A percentile compares a stretch with the other conserved stretches of the same genome.
phyloP scores from a whole-genome alignment of 2,888 invertebrate genomes.

The Diloba caeruleocephala region DNA sequence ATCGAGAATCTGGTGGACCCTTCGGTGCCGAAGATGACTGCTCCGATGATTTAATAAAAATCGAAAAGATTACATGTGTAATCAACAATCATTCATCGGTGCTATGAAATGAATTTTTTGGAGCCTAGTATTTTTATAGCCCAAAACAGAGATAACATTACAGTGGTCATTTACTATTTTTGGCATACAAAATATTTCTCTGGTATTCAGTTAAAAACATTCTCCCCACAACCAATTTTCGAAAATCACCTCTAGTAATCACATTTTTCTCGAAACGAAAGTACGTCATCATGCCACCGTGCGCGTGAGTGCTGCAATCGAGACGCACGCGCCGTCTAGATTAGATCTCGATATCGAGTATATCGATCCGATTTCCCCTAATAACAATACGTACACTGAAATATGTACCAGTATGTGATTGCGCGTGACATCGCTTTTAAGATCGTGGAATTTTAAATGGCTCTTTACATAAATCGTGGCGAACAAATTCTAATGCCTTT shows the following conservation, averaged over 20 bases:
- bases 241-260: slow-evolving; percentile 26
- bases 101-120: too few relatives aligned
- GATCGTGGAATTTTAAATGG: slow-evolving; percentile 53
- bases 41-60: too few relatives aligned
- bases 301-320: slow-evolving; percentile 46
- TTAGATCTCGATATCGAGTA: slow-evolving; percentile 51
- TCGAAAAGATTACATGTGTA: too few relatives aligned
- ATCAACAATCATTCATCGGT: too few relatives aligned
- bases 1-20: too few relatives aligned
- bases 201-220: slow-evolving; percentile 5
- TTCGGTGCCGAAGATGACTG: too few relatives aligned
- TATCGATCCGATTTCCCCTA: slow-evolving; percentile 58
- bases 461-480: slow-evolving; percentile 52
- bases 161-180: too few relatives aligned
- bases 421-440: slow-evolving; percentile 49
- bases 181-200: not conserved
- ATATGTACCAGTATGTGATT: slow-evolving; percentile 41
- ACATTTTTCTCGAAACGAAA: slow-evolving; percentile 50
- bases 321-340: slow-evolving; percentile 57
- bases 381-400: slow-evolving; percentile 49
- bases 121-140: too few relatives aligned
- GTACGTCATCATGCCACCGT: slow-evolving; percentile 54
- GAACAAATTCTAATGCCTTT: slow-evolving; percentile 33
- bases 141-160: too few relatives aligned
- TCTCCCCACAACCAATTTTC: slow-evolving; percentile 29